Evolutionary conservation across 2,888 invertebrate species (phyloP).

Genomic region (Pyrgus malvae): DNA sequence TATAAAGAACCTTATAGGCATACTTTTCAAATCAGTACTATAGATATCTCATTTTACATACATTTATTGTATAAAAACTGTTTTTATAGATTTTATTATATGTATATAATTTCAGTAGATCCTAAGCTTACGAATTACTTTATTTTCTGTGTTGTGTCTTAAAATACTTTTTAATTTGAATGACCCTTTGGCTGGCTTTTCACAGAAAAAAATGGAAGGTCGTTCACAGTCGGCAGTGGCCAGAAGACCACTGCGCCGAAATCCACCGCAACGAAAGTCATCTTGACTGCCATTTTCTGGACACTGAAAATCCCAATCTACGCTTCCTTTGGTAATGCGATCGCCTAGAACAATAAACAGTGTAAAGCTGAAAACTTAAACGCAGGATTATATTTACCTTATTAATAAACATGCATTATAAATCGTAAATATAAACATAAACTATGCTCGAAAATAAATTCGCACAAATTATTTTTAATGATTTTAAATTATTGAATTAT

Average conservation of each 20-base stretch:
- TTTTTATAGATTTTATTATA: too few relatives aligned
- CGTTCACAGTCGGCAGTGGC: slow-evolving; percentile 39
- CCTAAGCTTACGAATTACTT: background rate
- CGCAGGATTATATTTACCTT: too few relatives aligned
- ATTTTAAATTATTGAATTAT: too few relatives aligned
- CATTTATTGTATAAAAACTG: too few relatives aligned
- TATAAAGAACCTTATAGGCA: too few relatives aligned
- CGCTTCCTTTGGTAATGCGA: slow-evolving; percentile 36
- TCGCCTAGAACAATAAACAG: slow-evolving; percentile 38
- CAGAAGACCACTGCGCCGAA: slow-evolving; percentile 47
- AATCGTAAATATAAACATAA: too few relatives aligned
- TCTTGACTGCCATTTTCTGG: slow-evolving; percentile 30
- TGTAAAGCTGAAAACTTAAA: background rate
- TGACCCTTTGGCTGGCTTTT: slow-evolving; percentile 42
- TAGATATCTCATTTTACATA: too few relatives aligned
- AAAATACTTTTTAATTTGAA: slow-evolving; percentile 12
- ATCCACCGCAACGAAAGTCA: slow-evolving; percentile 47
- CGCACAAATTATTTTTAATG: too few relatives aligned
- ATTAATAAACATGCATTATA: too few relatives aligned
- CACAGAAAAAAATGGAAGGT: slow-evolving; percentile 53
- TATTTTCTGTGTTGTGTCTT: background rate
- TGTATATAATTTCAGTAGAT: too few relatives aligned
- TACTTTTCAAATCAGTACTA: too few relatives aligned
- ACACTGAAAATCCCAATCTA: slow-evolving; percentile 48
- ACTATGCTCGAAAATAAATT: too few relatives aligned